Percentiles rank a stretch among this genome's conserved stretches.
Conservation (phyloP, 2,888 invertebrate genomes). For the Megaustenia siamemsis region DNA sequence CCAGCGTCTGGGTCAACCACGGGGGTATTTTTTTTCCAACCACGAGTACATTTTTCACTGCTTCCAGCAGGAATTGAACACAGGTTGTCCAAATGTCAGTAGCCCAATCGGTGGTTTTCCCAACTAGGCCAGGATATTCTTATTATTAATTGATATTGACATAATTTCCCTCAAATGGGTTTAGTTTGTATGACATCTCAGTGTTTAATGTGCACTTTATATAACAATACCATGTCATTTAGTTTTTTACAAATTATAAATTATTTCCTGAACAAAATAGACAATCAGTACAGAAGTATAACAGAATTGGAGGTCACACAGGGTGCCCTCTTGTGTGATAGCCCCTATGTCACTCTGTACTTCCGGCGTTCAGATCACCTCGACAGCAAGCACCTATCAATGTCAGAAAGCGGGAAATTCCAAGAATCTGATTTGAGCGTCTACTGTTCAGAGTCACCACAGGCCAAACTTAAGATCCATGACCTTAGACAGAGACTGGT, state of each 20-base stretch:
- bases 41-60: no score
- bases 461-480: conserved; percentile 70
- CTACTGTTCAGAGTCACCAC: conserved; percentile 59
- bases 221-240: not conserved
- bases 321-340: conserved; percentile 69
- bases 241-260: not conserved
- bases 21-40: no score
- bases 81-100: no score
- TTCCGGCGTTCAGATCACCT: conserved; percentile 75
- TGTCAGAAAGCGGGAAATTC: conserved; percentile 58
- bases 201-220: no score
- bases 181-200: no score
- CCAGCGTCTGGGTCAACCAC: no score
- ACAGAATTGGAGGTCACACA: conserved; percentile 77
- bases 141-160: no score
- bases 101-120: no score
- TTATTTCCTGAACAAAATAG: no score
- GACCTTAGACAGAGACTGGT: conserved; percentile 77
- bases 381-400: conserved; percentile 60
- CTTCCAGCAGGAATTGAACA: no score
- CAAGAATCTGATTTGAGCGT: conserved; percentile 57
- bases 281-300: conserved; percentile 73
- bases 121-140: no score
- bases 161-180: no score
- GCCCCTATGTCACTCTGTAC: conserved; percentile 75